Evolutionary conservation across 2,888 invertebrate species (phyloP).

Genomic region (Eledona agricola): DNA sequence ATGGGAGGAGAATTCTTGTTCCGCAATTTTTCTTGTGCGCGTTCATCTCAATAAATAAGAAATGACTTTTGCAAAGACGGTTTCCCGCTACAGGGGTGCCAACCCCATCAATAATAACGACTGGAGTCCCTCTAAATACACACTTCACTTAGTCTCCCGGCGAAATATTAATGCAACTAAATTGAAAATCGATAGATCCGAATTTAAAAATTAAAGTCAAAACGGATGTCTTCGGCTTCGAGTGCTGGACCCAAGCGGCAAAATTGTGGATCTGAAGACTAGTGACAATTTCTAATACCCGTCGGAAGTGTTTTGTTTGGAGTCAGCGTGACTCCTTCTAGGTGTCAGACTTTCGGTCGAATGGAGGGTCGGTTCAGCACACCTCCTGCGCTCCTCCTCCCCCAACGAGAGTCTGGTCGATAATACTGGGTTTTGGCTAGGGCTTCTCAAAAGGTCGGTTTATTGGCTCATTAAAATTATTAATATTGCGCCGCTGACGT

Average conservation of each 20-base stretch:
- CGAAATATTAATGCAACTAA: constrained; percentile 61
- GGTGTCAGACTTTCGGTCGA: constrained; percentile 53
- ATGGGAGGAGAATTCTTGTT: constrained; percentile 40
- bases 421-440: constrained; percentile 56
- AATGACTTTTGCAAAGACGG: constrained; percentile 54
- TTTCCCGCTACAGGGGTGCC: constrained; percentile 52
- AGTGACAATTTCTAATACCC: constrained; percentile 58
- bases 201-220: constrained; percentile 41
- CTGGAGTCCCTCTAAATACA: constrained; percentile 59
- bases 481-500: constrained; percentile 45
- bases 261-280: constrained; percentile 57
- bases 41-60: constrained; percentile 52
- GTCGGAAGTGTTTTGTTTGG: constrained; percentile 57
- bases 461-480: constrained; percentile 56
- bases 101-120: constrained; percentile 61
- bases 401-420: constrained; percentile 48
- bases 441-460: constrained; percentile 55
- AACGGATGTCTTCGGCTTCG: too few relatives aligned
- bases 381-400: constrained; percentile 35
- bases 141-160: constrained; percentile 59
- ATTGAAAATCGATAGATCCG: constrained; percentile 58
- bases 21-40: constrained; percentile 44
- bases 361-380: constrained; percentile 41
- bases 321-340: constrained; percentile 55
- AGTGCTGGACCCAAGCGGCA: too few relatives aligned